Evolutionary conservation across 2,888 invertebrate genomes (phyloP).

Genomic region (Drosophila testacea): DNA sequence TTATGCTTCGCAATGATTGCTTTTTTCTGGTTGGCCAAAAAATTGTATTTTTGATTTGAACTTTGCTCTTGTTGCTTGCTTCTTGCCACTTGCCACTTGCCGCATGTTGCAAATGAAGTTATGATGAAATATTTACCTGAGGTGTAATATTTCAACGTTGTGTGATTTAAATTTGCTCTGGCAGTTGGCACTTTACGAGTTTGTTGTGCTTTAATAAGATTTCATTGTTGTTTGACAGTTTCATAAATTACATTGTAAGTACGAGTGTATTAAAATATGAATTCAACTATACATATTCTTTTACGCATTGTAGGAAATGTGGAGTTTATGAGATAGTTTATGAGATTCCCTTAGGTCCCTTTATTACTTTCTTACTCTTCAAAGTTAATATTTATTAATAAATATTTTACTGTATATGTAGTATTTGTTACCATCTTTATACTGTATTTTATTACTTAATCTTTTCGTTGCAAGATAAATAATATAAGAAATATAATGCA

Average conservation of each 20-base stretch:
- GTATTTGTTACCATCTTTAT: no score
- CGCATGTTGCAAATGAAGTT: conserved; percentile 46
- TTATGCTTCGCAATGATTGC: conserved; percentile 59
- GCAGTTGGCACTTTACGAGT: conserved; percentile 42
- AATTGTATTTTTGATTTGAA: conserved; percentile 68
- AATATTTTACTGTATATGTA: no score
- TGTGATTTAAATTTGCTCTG: conserved; percentile 64
- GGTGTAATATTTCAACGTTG: conserved; percentile 72
- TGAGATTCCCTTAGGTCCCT: neutral
- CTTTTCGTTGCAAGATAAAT: no score
- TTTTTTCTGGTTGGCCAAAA: conserved; percentile 54
- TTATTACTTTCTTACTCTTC: no score
- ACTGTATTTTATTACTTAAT: no score
- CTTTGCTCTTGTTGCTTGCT: conserved; percentile 22
- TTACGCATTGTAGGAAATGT: no score
- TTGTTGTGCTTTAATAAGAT: conserved; percentile 62
- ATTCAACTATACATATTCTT: neutral
- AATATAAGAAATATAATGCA: neutral
- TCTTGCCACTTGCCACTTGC: conserved; percentile 8
- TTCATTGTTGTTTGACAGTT: conserved; percentile 68
- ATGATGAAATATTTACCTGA: conserved; percentile 67
- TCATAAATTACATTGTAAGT: conserved; percentile 48
- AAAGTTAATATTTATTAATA: no score
- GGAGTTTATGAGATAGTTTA: neutral
- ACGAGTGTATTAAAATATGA: conserved; percentile 3